phyloP scores from a whole-genome alignment of 1,140 invertebrate genomes.

The fruit fly (Drosophila melanogaster) region DNA sequence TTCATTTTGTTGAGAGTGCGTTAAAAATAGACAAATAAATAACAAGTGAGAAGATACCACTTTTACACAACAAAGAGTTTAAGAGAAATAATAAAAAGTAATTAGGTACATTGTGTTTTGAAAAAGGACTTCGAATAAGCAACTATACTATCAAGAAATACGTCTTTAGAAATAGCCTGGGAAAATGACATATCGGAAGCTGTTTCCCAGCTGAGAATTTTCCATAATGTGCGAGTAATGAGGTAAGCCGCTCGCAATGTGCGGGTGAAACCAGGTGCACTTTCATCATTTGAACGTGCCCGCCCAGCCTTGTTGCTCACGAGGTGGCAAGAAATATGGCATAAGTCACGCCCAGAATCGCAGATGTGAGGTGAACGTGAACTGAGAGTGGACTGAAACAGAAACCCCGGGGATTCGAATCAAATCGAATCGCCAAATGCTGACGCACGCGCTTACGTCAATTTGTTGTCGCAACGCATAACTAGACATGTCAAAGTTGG shows the following conservation, averaged over 20 bases:
- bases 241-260: constrained; percentile 6
- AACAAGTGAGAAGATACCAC: neutral
- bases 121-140: too few relatives aligned
- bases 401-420: constrained; percentile 13
- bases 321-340: constrained; percentile 39
- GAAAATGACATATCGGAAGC: constrained; percentile 4
- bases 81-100: constrained; percentile 5
- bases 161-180: neutral
- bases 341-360: constrained; percentile 54
- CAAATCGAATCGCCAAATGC: neutral
- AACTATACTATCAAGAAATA: neutral
- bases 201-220: constrained; percentile 29
- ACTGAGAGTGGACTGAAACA: constrained; percentile 7
- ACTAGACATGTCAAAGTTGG: constrained; percentile 76
- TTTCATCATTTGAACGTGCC: constrained; percentile 49
- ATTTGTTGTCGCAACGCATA: constrained; percentile 71
- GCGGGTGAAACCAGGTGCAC: constrained; percentile 59
- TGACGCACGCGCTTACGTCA: constrained; percentile 78
- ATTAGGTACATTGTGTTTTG: neutral
- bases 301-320: constrained; percentile 53
- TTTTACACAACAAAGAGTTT: constrained; percentile 4
- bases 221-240: constrained; percentile 12
- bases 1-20: constrained; percentile 12
- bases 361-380: constrained; percentile 34
- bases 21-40: constrained; percentile 1